Base-by-base conservation (phyloP, 2,113 vertebrate genomes). In the Phalacrocorax aristotelis region DNA sequence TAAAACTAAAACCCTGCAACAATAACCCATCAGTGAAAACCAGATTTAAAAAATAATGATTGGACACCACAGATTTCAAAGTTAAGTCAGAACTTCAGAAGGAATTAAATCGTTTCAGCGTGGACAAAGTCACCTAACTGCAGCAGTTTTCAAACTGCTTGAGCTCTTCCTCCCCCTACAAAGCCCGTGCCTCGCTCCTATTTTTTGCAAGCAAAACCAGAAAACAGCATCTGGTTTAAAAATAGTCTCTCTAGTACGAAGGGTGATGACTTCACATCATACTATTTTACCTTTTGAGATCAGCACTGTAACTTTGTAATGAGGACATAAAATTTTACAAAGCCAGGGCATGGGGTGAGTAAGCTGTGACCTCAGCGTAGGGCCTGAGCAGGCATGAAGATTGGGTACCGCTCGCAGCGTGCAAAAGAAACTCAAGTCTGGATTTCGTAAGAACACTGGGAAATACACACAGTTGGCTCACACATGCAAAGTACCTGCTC, bases 321-420 rank as follows among this genome's bases (percentile, higher is more conserved):
- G 40, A 58, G 46, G 19, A 36, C 15, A 1, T 7, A 7, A 13
- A 13, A 12, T 36, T 60, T 72, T 7, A 44, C 11, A 18, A 1
- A 51, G 64, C 30, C 25, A 34, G 61, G 48, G 55, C 20, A 6
- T 0, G 13, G 2, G 15, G 11, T 6, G 38, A 74, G 21, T 4
- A 15, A 44, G 42, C 36, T 62, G 19, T 27, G 62, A 55, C 52
- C 82, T 25, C 65, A 10, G 3, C 2, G 1, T 2, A 62, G 23
- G 51, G 38, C 62, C 29, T 11, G 36, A 74, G n/a, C 5, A 0
- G 49, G 55, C 54, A 36, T 4, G n/a, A 70, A 55, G 48, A 44
- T 1, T 0, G 1, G 66, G 51, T 10, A 64, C 71, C 61, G 6
- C 71, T 88, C 2, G 2, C 2, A 12, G 23, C 0, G 9, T 4